These are phyloP conservation scores for Channa striata DNA, from an alignment of 2,797 vertebrate species.

Conservation along the genomic window DNA sequence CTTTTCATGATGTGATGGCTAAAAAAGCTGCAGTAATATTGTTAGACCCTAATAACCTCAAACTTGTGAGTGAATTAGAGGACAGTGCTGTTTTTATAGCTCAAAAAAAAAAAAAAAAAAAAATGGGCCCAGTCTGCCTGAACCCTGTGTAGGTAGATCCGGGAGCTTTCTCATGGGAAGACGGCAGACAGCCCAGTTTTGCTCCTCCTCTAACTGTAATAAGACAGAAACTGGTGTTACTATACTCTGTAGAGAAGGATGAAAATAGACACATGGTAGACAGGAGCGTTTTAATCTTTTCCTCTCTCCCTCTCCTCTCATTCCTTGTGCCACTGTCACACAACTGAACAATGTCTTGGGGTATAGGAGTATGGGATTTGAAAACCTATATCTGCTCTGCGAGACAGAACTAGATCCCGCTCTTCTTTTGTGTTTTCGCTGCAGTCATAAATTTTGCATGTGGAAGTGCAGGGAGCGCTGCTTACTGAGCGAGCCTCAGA, in stretches of 20 bases:
- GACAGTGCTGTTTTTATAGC: slow-evolving; percentile 19
- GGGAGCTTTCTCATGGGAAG: slow-evolving; percentile 38
- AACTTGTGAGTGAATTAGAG: slow-evolving; percentile 26
- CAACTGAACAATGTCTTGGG: slow-evolving; percentile 70
- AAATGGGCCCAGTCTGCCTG: slow-evolving; percentile 21
- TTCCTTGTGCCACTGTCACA: slow-evolving; percentile 66
- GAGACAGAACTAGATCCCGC: slow-evolving; percentile 75
- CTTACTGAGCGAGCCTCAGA: slow-evolving; percentile 49
- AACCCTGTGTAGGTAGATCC: slow-evolving; percentile 17
- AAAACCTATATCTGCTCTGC: slow-evolving; percentile 78
- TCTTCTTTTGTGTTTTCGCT: slow-evolving; percentile 68
- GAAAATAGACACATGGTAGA: slow-evolving; percentile 76
- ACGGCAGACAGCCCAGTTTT: slow-evolving; percentile 54
- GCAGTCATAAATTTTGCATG: slow-evolving; percentile 80
- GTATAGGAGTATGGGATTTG: slow-evolving; percentile 74
- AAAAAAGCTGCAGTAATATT: slow-evolving; percentile 6
- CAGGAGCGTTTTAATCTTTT: slow-evolving; percentile 74
- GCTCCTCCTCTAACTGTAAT: slow-evolving; percentile 66
- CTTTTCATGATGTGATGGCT: not conserved
- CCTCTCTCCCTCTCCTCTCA: slow-evolving; percentile 36
- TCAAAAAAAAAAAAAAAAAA: slow-evolving; percentile 34
- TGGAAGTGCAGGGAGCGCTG: slow-evolving; percentile 47
- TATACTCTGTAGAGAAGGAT: slow-evolving; percentile 70
- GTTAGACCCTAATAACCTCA: no score
- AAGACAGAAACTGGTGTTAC: slow-evolving; percentile 66